Base-by-base conservation (phyloP, 2,113 vertebrate species). In the Chinchilla lanigera region DNA sequence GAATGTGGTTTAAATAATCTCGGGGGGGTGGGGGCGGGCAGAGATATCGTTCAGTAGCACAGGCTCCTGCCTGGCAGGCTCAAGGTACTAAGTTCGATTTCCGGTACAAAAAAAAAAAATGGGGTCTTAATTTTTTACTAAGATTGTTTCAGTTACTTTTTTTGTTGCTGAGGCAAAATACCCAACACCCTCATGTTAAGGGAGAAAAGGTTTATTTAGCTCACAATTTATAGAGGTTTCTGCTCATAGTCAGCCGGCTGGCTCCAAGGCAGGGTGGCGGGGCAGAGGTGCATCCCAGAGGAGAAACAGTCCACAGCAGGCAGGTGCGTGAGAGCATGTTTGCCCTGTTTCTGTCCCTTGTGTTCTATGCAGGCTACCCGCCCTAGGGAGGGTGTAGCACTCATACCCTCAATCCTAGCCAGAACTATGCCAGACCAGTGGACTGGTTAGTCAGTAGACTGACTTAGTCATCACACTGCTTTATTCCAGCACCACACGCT, bases 1-100 rank as follows among this genome's bases (percentile, higher is more conserved):
- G 19, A 67, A 67, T 67, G 22, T 84, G n/a, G 88, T 94, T 89
- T 94, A 86, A 96, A 35, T 92, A 95, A 82, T 89, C 35, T 38
- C n/a, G n/a, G n/a, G n/a, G n/a, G n/a, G n/a, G n/a, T n/a, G n/a
- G n/a, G n/a, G n/a, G n/a, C n/a, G n/a, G n/a, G n/a, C n/a, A n/a
- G n/a, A n/a, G n/a, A n/a, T n/a, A n/a, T n/a, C n/a, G n/a, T n/a
- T n/a, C n/a, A n/a, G n/a, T n/a, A n/a, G n/a, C n/a, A n/a, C n/a
- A n/a, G n/a, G n/a, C n/a, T n/a, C n/a, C n/a, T n/a, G n/a, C n/a
- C n/a, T n/a, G n/a, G n/a, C n/a, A n/a, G n/a, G n/a, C n/a, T n/a
- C n/a, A n/a, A n/a, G n/a, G n/a, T n/a, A n/a, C n/a, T n/a, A n/a
- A n/a, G n/a, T n/a, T n/a, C n/a, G n/a, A n/a, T n/a, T n/a, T n/a